Percentiles rank a stretch among this genome's conserved stretches.
Evolutionary conservation across 2,888 invertebrate species (phyloP).

Genomic region (Heliconius hortense): DNA sequence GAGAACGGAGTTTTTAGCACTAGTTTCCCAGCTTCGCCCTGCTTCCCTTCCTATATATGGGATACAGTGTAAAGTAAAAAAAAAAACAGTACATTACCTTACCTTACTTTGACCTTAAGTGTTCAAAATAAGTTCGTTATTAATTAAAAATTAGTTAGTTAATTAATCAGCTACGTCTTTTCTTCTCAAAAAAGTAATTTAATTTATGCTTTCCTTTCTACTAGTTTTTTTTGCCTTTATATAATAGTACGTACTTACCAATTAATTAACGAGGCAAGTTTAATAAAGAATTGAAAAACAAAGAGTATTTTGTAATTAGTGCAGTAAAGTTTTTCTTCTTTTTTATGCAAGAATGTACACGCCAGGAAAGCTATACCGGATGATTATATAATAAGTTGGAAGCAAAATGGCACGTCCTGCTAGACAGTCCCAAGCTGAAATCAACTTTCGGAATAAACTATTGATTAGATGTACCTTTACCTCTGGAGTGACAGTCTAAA

Average conservation of each 20-base stretch:
- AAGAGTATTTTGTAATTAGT: background rate
- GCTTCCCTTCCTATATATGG: no score
- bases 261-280: background rate
- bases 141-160: no score
- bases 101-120: no score
- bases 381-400: slow-evolving; percentile 6
- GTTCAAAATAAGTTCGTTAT: no score
- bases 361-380: background rate
- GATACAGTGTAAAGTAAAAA: no score
- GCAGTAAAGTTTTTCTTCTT: background rate
- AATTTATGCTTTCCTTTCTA: no score
- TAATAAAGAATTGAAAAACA: background rate
- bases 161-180: no score
- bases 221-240: background rate
- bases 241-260: background rate
- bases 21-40: no score
- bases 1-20: no score
- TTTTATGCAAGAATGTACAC: background rate
- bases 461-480: background rate
- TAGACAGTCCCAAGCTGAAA: background rate
- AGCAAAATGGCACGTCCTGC: background rate
- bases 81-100: no score
- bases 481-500: no score
- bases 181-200: no score
- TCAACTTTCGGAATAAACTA: background rate